Evolutionary conservation across 2,797 vertebrate genomes (phyloP).

Genomic region (Pempheris klunzingeri): DNA sequence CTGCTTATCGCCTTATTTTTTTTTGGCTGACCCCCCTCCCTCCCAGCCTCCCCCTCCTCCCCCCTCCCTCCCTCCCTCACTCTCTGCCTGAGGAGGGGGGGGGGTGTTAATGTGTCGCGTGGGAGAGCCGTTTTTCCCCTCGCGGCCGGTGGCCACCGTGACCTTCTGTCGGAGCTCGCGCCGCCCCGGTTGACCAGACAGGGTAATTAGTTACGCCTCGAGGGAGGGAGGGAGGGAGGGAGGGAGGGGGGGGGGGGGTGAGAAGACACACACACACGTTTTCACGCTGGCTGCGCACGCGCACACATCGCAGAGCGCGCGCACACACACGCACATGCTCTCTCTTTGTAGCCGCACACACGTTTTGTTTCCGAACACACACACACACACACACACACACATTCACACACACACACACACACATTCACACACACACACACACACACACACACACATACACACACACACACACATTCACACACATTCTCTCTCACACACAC

Average conservation of each 20-base stretch:
- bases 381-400: not conserved
- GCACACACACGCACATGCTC: conserved; percentile 9
- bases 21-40: conserved; percentile 53
- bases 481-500: no score
- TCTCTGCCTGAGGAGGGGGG: conserved; percentile 47
- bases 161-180: conserved; percentile 79
- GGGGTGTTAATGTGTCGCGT: conserved; percentile 74
- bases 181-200: conserved; percentile 80
- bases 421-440: not conserved
- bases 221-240: conserved; percentile 45
- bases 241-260: not conserved
- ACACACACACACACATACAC: no score
- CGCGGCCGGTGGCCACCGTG: conserved; percentile 76
- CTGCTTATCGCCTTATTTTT: conserved; percentile 58
- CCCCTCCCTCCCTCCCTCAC: conserved; percentile 2
- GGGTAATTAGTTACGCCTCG: conserved; percentile 83
- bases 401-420: conserved; percentile 8
- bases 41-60: not conserved
- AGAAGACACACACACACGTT: conserved; percentile 32
- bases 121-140: conserved; percentile 69
- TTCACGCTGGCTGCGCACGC: conserved; percentile 36
- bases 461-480: no score
- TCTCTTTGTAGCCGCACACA: conserved; percentile 18
- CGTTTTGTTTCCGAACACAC: conserved; percentile 4
- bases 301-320: conserved; percentile 20